phyloP scores from a whole-genome alignment of 2,888 invertebrate species.

The Ectemnius lituratus region DNA sequence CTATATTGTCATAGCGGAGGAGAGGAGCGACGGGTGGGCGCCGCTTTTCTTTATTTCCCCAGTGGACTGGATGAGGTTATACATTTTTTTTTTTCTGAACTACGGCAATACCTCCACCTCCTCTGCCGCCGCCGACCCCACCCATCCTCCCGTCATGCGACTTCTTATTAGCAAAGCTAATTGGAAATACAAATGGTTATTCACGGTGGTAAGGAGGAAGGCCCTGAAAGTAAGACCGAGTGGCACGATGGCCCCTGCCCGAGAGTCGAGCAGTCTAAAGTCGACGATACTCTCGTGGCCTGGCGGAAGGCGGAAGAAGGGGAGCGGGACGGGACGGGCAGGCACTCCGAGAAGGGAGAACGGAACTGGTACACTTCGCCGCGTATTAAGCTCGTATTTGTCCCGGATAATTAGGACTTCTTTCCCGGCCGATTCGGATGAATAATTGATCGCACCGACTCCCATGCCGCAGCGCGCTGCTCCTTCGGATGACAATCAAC shows the following conservation, averaged over 20 bases:
- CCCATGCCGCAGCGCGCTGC: constrained; percentile 53
- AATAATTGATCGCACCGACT: constrained; percentile 76
- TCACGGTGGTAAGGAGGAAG: constrained; percentile 73
- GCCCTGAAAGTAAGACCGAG: constrained; percentile 58
- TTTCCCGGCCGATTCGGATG: constrained; percentile 77
- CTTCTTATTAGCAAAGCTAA: constrained; percentile 78
- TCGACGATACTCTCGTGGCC: constrained; percentile 40
- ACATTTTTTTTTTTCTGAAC: constrained; percentile 73
- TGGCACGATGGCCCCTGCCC: constrained; percentile 19
- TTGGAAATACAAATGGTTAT: constrained; percentile 78
- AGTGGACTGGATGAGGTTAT: constrained; percentile 78
- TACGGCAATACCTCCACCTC: constrained; percentile 71
- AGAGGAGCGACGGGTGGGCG: constrained; percentile 37
- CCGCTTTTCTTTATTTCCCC: constrained; percentile 78
- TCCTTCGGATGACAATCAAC: constrained; percentile 76
- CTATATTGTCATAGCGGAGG: constrained; percentile 73
- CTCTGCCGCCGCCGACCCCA: too few species aligned
- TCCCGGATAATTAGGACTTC: constrained; percentile 78
- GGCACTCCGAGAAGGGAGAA: constrained; percentile 4
- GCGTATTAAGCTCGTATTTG: constrained; percentile 77
- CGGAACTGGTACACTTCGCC: constrained; percentile 65
- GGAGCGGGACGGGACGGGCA: constrained; percentile 25
- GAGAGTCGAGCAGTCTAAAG: constrained; percentile 40
- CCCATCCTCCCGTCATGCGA: constrained; percentile 36
- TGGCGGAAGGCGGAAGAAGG: constrained; percentile 23